Conservation (phyloP, 2,113 vertebrate species). For the Takifugu bimaculatus region DNA sequence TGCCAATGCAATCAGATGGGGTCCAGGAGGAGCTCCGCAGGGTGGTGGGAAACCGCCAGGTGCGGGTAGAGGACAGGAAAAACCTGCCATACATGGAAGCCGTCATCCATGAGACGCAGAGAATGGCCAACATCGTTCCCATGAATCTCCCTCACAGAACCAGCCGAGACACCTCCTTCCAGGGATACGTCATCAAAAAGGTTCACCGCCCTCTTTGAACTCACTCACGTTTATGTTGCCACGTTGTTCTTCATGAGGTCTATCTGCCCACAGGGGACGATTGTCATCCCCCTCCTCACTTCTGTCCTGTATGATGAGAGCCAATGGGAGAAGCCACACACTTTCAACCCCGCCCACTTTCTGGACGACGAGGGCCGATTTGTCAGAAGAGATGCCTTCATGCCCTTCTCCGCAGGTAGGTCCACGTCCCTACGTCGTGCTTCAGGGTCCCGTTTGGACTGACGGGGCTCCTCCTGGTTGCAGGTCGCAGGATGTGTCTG, state of each 20-base stretch:
- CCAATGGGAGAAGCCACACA: slow-evolving; percentile 65
- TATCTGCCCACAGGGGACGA: slow-evolving; percentile 52
- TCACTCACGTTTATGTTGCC: neutral
- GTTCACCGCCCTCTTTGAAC: slow-evolving; percentile 5
- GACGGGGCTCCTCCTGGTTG: neutral
- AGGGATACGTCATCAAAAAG: slow-evolving; percentile 45
- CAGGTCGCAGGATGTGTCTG: slow-evolving; percentile 71
- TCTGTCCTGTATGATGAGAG: slow-evolving; percentile 69
- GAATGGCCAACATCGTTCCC: slow-evolving; percentile 61
- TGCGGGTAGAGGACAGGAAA: slow-evolving; percentile 58
- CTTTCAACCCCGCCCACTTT: slow-evolving; percentile 71
- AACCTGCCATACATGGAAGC: slow-evolving; percentile 69
- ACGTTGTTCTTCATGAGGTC: neutral
- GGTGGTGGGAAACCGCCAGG: slow-evolving; percentile 60
- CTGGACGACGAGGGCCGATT: slow-evolving; percentile 64
- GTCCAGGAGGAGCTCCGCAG: slow-evolving; percentile 66
- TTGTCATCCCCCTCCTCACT: slow-evolving; percentile 60
- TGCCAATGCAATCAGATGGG: slow-evolving; percentile 31
- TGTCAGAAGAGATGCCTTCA: slow-evolving; percentile 63
- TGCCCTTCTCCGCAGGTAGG: slow-evolving; percentile 75
- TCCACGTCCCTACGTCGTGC: no score
- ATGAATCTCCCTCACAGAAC: slow-evolving; percentile 44
- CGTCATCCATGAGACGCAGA: slow-evolving; percentile 71
- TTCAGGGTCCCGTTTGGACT: no score
- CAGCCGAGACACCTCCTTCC: slow-evolving; percentile 53